Conservation (phyloP, 1,140 invertebrate species). For the Bombus impatiens region DNA sequence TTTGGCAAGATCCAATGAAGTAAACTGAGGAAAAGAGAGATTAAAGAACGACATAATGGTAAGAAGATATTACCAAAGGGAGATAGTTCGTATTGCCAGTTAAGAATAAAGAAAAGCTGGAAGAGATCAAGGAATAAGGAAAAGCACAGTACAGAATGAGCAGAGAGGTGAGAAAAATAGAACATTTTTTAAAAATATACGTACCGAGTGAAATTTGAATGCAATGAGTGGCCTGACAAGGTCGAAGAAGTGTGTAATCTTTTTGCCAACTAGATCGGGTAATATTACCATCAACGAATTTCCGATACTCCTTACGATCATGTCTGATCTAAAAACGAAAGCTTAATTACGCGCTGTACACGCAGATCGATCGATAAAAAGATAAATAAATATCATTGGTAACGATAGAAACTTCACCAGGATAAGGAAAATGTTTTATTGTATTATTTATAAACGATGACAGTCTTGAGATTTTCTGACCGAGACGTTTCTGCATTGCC, state of each 20-base stretch:
- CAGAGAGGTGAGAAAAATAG: no score
- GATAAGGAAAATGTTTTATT: neutral
- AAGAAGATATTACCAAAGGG: no score
- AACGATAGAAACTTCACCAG: no score
- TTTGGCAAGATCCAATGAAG: no score
- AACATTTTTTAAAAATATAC: constrained; percentile 67
- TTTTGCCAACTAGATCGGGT: constrained; percentile 92
- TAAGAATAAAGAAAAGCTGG: no score
- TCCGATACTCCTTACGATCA: constrained; percentile 94
- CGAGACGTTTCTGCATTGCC: no score
- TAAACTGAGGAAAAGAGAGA: no score
- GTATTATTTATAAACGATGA: neutral
- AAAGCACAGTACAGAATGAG: no score
- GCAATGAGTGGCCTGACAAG: constrained; percentile 94
- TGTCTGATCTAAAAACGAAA: constrained; percentile 88
- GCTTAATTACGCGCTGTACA: neutral
- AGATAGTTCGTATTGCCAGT: no score
- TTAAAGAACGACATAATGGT: no score
- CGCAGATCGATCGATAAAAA: neutral
- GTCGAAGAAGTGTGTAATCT: constrained; percentile 95
- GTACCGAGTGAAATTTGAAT: constrained; percentile 96
- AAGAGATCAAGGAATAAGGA: no score
- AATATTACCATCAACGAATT: constrained; percentile 96
- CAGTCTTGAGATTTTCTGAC: no score
- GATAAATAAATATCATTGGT: neutral